Evolutionary conservation across 1,140 invertebrate species (phyloP), one percentile per base, ranked within the genome.

Genomic region (Neuroterus valhalla): DNA sequence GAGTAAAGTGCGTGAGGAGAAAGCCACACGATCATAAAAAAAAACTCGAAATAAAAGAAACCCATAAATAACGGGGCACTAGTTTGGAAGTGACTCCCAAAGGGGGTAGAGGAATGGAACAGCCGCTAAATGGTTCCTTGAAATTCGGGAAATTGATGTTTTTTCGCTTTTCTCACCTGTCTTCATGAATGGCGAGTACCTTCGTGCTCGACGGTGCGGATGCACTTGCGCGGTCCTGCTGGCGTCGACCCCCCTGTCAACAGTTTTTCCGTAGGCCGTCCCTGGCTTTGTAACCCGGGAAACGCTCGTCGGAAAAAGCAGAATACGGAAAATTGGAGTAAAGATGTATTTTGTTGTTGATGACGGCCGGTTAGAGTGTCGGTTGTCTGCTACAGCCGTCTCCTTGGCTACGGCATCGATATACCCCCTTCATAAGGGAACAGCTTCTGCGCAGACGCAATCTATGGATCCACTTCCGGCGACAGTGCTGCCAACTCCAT

Each of bases 401-500:
- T 86, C 89, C 89, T 89, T 89, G 89, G 82, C 89, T 90, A 90
- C 89, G 87, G 88, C 88, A 88, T 89, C 87, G 85, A 84, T 83
- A 82, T 17, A 67, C 62, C 70, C 62, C 21, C 1, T 55, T 55
- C 52, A 14, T 31, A 3, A 3, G 1, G 3, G 5, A 38, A 38
- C 31, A 15, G 0, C 12, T 14, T 55, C 21, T 55, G 52, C 52
- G 23, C 52, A 55, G 21, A 26, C 21, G 19, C 52, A 3, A 8
- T 48, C 31, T 38, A 8, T 5, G 10, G 31, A 8, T 10, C 31
- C 31, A 38, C 31, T 38, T 38, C 31, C 31, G 31, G 0, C 31
- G 31, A 38, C 6, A 8, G 31, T 8, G 31, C 31, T 38, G 31
- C 31, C 31, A 38, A 8, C 31, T 38, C 6, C 31, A 38, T 8